phyloP scores from a whole-genome alignment of 2,113 vertebrate genomes.

The Archilochus colubris region DNA sequence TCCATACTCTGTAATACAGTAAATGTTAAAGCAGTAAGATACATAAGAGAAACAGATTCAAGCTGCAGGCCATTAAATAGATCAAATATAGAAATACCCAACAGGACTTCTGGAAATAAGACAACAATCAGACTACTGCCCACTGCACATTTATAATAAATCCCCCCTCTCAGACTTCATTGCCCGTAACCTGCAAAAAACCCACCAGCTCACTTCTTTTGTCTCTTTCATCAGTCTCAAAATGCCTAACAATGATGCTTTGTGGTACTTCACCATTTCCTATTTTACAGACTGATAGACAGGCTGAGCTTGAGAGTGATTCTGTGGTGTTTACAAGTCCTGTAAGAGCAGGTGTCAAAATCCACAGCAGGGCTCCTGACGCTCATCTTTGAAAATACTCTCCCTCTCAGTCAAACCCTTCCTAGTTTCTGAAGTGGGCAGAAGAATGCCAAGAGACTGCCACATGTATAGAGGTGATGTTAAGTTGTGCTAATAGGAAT shows the following conservation, averaged over 20 bases:
- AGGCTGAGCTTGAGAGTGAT: background rate
- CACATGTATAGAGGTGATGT: background rate
- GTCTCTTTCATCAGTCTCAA: background rate
- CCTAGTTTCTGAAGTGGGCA: background rate
- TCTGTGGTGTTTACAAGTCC: background rate
- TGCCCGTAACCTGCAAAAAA: background rate
- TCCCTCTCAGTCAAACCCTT: background rate
- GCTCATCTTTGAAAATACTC: background rate
- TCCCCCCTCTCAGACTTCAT: background rate
- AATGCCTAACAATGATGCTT: background rate
- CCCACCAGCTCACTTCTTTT: background rate
- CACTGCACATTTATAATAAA: background rate
- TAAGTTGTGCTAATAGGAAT: background rate
- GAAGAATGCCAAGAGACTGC: background rate
- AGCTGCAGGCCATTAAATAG: background rate
- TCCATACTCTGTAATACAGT: slow-evolving; percentile 78
- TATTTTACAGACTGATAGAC: background rate
- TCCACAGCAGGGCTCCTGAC: background rate
- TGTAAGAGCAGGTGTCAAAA: background rate
- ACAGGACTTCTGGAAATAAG: background rate
- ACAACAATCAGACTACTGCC: background rate
- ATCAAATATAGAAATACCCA: background rate
- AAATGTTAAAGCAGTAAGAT: slow-evolving; percentile 39
- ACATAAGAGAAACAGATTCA: background rate
- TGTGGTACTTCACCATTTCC: background rate